Base-by-base conservation (phyloP, 2,113 vertebrate species). In the Pampusana beccarii region DNA sequence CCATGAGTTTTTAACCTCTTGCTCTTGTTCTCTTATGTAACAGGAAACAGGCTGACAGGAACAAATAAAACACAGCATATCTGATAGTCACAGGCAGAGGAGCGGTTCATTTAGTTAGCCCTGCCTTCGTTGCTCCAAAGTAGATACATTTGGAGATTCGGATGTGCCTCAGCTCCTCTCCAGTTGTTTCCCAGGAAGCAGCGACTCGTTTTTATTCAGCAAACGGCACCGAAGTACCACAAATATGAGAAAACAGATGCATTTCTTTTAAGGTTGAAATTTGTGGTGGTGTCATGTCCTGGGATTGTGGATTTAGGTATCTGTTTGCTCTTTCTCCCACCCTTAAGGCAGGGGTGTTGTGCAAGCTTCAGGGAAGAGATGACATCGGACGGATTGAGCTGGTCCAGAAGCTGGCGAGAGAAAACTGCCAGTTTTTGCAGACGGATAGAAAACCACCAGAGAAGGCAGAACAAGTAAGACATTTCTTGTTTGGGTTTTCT, bases 221-320 rank as follows among this genome's bases (percentile, higher is more conserved):
- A 83, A 83, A 87, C 12, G 17, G 78, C 58, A 80, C 48, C 1
- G 9, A 61, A 77, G 86, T 88, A 51, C 56, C 2, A 5, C 71
- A 81, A 95, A 91, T 82, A 96, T 96, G 94, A 96, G 94, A 58
- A 89, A 82, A 88, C 90, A 96, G 91, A 97, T 97, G 93, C n/a
- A 4, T 77, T 96, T 96, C 40, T 95, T 94, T 31, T 98, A 93
- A 98, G 83, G 89, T 62, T 95, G 82, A 96, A 90, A 94, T 94
- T 8, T 71, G 56, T 71, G 74, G 73, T 4, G 13, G 74, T 96
- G 97, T 89, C 96, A 99, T 99, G 99, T 99, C 99, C 96, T 99
- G 99, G 99, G 99, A 99, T 44, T 99, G 99, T 96, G 99, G 99
- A 96, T 98, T 99, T 95, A 99, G 97, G 98, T 99, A 99, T 97